These are phyloP conservation scores for Cricetomys ansorgei DNA, from an alignment of 2,113 vertebrate species.

Conservation along the genomic window DNA sequence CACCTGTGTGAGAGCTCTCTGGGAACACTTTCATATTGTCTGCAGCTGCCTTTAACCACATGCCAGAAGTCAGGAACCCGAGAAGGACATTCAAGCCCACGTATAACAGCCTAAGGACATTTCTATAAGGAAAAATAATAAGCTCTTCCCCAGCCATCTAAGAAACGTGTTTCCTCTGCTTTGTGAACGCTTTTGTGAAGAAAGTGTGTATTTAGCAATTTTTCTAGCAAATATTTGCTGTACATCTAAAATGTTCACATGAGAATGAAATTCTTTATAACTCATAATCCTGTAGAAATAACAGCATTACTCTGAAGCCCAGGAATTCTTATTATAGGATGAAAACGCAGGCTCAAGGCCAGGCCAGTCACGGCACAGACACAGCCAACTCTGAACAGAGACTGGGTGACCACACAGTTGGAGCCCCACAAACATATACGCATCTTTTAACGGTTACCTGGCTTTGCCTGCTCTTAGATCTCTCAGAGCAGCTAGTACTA, in stretches of 20 bases:
- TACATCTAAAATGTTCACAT: not conserved
- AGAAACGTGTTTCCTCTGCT: not conserved
- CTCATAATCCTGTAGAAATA: not conserved
- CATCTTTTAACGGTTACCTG: not conserved
- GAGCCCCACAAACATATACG: not conserved
- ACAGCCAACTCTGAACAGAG: not conserved
- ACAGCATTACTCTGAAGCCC: not conserved
- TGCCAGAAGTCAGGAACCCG: not conserved
- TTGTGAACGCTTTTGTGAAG: not conserved
- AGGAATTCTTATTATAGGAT: not conserved
- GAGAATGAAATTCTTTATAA: constrained; percentile 34
- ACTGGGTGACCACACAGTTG: no score
- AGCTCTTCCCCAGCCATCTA: accelerated
- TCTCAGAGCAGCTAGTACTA: not conserved
- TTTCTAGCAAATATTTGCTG: constrained; percentile 26
- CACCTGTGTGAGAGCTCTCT: not conserved
- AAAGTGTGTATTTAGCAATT: constrained; percentile 7
- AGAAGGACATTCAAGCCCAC: not conserved
- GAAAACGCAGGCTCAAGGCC: not conserved
- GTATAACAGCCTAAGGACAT: constrained; percentile 8
- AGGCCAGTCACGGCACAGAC: not conserved
- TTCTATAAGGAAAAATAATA: not conserved
- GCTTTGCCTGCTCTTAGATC: not conserved
- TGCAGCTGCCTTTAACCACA: not conserved
- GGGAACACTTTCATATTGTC: not conserved